Percentiles rank a stretch among this genome's conserved stretches.
Conservation (phyloP, 2,888 invertebrate genomes). For the Diarsia rubi region DNA sequence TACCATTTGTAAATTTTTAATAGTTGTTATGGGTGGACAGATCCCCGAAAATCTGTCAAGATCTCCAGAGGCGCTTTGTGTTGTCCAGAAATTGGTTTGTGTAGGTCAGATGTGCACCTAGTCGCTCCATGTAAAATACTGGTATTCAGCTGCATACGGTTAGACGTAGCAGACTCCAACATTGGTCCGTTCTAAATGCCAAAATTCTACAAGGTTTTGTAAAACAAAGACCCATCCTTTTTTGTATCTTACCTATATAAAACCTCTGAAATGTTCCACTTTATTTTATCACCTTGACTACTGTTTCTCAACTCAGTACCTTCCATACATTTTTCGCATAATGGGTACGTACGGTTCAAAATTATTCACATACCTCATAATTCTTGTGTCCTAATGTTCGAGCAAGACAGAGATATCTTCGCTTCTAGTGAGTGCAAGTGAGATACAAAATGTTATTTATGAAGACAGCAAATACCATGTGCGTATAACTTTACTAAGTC, state of each 20-base stretch:
- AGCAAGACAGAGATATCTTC: slow-evolving; percentile 4
- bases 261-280: not conserved
- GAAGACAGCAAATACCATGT: slow-evolving; percentile 13
- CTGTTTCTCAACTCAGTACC: not conserved
- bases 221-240: not conserved
- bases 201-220: not conserved
- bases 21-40: not conserved
- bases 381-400: slow-evolving; percentile 11
- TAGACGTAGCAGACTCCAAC: not conserved
- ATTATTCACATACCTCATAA: slow-evolving; percentile 20
- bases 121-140: not conserved
- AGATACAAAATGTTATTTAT: slow-evolving; percentile 12
- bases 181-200: not conserved
- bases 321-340: slow-evolving; percentile 6
- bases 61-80: too few relatives aligned
- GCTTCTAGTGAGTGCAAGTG: slow-evolving; percentile 8
- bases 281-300: not conserved
- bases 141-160: too few relatives aligned
- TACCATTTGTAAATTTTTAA: not conserved
- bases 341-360: not conserved
- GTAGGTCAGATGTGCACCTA: not conserved
- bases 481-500: slow-evolving; percentile 23
- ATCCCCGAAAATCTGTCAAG: not conserved
- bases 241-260: not conserved
- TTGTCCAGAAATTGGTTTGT: not conserved